Evolutionary conservation across 2,797 vertebrate species (phyloP).

Genomic region (Macropus fuliginosus): DNA sequence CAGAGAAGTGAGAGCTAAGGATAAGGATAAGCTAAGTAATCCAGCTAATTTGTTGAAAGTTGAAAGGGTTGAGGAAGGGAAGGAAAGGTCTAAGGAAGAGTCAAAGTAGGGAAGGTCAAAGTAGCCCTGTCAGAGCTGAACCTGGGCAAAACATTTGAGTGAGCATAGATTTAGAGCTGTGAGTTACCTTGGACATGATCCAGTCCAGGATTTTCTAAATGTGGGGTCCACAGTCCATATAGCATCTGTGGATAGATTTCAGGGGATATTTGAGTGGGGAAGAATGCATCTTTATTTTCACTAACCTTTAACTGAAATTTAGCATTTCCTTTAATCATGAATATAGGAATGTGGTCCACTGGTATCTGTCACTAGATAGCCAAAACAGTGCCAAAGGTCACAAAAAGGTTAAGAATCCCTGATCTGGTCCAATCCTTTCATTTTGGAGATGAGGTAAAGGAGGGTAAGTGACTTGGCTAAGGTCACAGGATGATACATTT

Average conservation of each 20-base stretch:
- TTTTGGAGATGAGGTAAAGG: neutral
- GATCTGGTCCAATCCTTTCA: neutral
- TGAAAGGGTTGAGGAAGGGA: slow-evolving; percentile 2
- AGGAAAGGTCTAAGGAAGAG: neutral
- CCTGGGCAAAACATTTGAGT: neutral
- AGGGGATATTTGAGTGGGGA: neutral
- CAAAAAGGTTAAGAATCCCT: neutral
- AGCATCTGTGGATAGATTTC: neutral
- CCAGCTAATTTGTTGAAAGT: neutral
- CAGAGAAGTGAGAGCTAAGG: neutral
- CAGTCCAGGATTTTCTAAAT: neutral
- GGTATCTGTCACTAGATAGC: neutral
- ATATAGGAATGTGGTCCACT: neutral
- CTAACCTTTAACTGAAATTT: neutral
- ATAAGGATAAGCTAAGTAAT: neutral
- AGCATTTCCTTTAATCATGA: neutral
- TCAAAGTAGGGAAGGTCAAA: neutral
- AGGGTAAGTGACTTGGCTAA: neutral
- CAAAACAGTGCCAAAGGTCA: neutral
- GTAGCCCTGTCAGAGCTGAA: neutral
- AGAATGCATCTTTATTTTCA: neutral
- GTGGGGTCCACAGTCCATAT: neutral
- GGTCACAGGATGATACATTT: neutral
- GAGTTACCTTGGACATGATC: neutral
- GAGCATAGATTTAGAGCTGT: neutral